phyloP scores from a whole-genome alignment of 2,797 vertebrate species.

The Bradypodion ventrale region DNA sequence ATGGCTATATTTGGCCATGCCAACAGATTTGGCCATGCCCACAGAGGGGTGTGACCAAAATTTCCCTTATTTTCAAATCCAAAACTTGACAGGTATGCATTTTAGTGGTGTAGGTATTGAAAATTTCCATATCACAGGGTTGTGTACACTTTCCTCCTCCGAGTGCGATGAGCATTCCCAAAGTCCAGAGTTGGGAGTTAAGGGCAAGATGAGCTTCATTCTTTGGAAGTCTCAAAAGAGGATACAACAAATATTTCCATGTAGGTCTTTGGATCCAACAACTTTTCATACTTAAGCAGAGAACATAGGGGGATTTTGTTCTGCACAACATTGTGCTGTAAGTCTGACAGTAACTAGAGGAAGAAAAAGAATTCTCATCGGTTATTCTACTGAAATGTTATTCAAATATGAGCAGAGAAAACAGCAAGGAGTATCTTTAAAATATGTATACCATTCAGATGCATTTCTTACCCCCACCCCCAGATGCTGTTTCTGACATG shows the following conservation, averaged over 20 bases:
- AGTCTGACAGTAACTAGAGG: neutral
- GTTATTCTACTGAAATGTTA: slow-evolving; percentile 31
- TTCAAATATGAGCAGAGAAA: slow-evolving; percentile 49
- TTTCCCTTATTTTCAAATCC: too few relatives aligned
- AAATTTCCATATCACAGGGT: neutral
- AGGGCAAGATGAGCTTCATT: neutral
- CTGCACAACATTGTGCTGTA: neutral
- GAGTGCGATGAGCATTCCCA: too few relatives aligned
- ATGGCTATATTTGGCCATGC: too few relatives aligned
- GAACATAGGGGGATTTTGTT: neutral
- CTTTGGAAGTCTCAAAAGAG: neutral
- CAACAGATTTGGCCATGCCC: too few relatives aligned
- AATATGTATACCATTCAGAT: slow-evolving; percentile 40
- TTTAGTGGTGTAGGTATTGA: neutral
- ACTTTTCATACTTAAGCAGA: neutral
- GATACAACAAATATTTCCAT: neutral
- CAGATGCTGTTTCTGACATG: slow-evolving; percentile 17
- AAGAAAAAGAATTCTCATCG: neutral
- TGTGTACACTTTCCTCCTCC: neutral
- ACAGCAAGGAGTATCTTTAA: slow-evolving; percentile 41
- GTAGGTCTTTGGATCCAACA: neutral
- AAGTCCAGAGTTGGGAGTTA: too few relatives aligned
- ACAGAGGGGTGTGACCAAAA: too few relatives aligned
- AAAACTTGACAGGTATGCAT: too few relatives aligned
- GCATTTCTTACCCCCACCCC: slow-evolving; percentile 47